Evolutionary conservation across 2,888 invertebrate genomes (phyloP).

Genomic region (Acanthosepion pharaonis): DNA sequence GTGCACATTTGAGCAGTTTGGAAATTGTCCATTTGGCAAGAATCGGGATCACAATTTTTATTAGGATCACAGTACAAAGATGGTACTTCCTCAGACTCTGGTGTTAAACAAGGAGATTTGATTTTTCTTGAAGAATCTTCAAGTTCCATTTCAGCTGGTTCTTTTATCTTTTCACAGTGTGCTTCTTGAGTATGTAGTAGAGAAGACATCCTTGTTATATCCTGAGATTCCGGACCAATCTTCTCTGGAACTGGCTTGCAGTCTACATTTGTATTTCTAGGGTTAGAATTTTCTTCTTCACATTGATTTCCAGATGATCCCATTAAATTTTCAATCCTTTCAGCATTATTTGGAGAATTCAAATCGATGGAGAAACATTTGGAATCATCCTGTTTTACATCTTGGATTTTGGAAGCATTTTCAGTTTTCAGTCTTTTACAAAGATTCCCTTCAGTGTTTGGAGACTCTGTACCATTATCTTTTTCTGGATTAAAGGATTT

Average conservation of each 20-base stretch:
- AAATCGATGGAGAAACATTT: background rate
- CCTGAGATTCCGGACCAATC: background rate
- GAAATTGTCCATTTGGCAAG: background rate
- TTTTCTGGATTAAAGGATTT: background rate
- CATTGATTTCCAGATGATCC: background rate
- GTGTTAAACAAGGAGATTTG: background rate
- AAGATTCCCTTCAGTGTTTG: background rate
- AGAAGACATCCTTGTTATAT: background rate
- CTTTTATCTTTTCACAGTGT: background rate
- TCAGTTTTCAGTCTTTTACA: background rate
- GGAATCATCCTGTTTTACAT: background rate
- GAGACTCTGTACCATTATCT: background rate
- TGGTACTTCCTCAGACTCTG: background rate
- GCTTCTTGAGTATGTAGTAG: background rate
- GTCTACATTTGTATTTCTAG: background rate
- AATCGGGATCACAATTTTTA: background rate
- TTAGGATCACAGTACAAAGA: background rate
- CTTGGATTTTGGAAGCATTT: background rate
- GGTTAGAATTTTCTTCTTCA: background rate
- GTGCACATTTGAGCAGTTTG: background rate
- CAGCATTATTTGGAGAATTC: background rate
- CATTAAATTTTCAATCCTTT: background rate
- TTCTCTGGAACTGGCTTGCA: background rate
- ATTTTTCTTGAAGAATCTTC: background rate
- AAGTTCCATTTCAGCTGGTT: background rate